phyloP scores from a whole-genome alignment of 2,113 vertebrate genomes.

The Xerus inauris region DNA sequence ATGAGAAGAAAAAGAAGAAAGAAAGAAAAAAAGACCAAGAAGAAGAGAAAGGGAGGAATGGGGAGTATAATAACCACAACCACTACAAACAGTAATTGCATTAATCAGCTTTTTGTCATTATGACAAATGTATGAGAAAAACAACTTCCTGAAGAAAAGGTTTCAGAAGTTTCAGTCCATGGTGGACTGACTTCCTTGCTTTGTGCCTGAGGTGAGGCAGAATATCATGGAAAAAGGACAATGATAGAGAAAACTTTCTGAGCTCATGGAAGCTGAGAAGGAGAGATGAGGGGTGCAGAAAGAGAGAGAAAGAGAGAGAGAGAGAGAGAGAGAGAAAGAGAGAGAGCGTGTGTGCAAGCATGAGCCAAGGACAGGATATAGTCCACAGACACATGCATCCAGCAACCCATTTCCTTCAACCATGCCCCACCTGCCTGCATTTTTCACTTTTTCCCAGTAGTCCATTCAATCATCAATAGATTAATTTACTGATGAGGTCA shows the following conservation, averaged over 20 bases:
- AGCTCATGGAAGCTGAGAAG: no score
- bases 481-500: not conserved
- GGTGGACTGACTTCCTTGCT: not conserved
- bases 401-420: not conserved
- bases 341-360: no score
- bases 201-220: not conserved
- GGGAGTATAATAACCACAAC: not conserved
- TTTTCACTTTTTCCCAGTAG: not conserved
- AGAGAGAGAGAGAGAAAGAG: no score
- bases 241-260: not conserved
- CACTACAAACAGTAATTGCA: not conserved
- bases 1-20: not conserved
- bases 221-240: not conserved
- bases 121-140: not conserved
- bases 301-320: no score
- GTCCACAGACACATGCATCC: not conserved
- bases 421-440: not conserved
- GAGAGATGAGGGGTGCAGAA: no score
- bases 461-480: not conserved
- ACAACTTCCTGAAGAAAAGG: not conserved
- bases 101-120: not conserved
- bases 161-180: not conserved
- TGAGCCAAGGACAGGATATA: no score
- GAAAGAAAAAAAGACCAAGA: accelerated
- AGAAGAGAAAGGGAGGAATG: not conserved